Percentiles rank a stretch among this genome's conserved stretches.
These are phyloP conservation scores for Drosophila quinaria DNA, from an alignment of 2,888 invertebrate species.

Conservation along the genomic window DNA sequence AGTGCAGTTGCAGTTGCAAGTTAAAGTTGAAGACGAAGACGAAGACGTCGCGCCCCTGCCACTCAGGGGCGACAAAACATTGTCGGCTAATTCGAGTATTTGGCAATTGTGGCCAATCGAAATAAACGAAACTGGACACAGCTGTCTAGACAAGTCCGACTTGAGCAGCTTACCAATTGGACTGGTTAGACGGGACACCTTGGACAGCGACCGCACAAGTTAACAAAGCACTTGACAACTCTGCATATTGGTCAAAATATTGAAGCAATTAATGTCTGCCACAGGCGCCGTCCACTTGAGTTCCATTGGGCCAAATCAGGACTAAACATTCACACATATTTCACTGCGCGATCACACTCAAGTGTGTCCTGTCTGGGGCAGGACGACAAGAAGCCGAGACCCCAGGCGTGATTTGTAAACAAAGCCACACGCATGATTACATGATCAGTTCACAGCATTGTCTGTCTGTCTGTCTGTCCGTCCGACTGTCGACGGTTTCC, in stretches of 20 bases:
- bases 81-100: constrained; percentile 54
- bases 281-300: constrained; percentile 52
- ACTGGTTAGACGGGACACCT: constrained; percentile 25
- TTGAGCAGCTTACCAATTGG: constrained; percentile 49
- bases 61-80: constrained; percentile 61
- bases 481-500: constrained; percentile 53
- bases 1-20: constrained; percentile 1
- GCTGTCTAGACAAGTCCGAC: constrained; percentile 56
- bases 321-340: constrained; percentile 70
- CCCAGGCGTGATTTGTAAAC: constrained; percentile 73
- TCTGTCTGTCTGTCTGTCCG: not conserved
- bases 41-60: constrained; percentile 18
- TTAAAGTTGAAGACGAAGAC: not conserved
- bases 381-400: constrained; percentile 48
- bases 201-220: constrained; percentile 16
- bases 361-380: constrained; percentile 56
- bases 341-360: constrained; percentile 56
- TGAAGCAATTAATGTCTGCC: constrained; percentile 55
- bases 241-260: constrained; percentile 54
- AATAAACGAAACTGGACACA: constrained; percentile 58
- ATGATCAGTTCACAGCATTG: constrained; percentile 50
- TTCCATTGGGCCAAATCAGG: not conserved
- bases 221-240: constrained; percentile 44
- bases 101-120: constrained; percentile 54
- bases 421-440: constrained; percentile 68